Conservation (phyloP, 2,113 vertebrate genomes). For the Clinocottus analis region DNA sequence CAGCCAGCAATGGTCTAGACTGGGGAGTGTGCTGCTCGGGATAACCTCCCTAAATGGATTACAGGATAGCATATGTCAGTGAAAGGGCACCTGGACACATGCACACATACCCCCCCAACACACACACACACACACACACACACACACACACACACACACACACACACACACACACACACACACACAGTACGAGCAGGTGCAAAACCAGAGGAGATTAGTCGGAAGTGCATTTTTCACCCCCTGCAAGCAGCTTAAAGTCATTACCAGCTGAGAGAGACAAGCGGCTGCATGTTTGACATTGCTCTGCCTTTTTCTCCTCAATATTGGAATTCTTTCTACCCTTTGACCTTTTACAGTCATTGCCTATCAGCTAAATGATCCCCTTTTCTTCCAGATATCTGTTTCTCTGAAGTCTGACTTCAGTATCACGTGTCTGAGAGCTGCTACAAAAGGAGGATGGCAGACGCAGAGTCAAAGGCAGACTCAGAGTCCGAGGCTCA, state of each 20-base stretch:
- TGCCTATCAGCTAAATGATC: slow-evolving; percentile 26
- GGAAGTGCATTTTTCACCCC: slow-evolving; percentile 29
- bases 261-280: slow-evolving; percentile 19
- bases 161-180: slow-evolving; percentile 14
- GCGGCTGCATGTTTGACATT: neutral
- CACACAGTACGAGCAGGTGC: slow-evolving; percentile 19
- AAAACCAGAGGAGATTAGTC: slow-evolving; percentile 48
- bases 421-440: slow-evolving; percentile 5
- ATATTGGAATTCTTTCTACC: neutral
- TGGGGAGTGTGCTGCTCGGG: slow-evolving; percentile 16
- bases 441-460: slow-evolving; percentile 38
- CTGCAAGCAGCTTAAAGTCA: slow-evolving; percentile 46
- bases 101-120: neutral
- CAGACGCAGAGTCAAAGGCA: slow-evolving; percentile 24
- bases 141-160: slow-evolving; percentile 23
- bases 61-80: slow-evolving; percentile 53
- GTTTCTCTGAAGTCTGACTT: slow-evolving; percentile 26
- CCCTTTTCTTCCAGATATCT: slow-evolving; percentile 45
- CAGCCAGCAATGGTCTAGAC: slow-evolving; percentile 17
- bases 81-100: slow-evolving; percentile 49
- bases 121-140: slow-evolving; percentile 11
- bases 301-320: slow-evolving; percentile 19
- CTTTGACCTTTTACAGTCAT: neutral
- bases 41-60: slow-evolving; percentile 68
- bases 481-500: slow-evolving; percentile 20